Percentiles rank a stretch among this genome's conserved stretches.
phyloP scores from a whole-genome alignment of 2,888 invertebrate genomes.

The Dione juno region DNA sequence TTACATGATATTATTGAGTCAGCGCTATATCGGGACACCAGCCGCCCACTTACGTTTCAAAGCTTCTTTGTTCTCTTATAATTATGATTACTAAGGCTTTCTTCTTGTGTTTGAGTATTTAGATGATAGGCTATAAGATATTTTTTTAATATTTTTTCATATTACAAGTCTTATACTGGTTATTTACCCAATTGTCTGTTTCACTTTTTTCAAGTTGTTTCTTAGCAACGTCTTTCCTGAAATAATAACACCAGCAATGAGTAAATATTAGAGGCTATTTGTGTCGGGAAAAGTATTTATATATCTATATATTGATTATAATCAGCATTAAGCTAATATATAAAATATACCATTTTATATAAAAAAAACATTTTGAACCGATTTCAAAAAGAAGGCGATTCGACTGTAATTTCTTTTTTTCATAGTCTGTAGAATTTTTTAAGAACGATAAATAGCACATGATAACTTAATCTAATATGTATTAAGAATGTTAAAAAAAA shows the following conservation, averaged over 20 bases:
- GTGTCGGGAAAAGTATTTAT: no score
- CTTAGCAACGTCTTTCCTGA: slow-evolving; percentile 8
- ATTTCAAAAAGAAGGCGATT: no score
- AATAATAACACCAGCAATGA: not conserved
- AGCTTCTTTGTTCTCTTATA: slow-evolving; percentile 51
- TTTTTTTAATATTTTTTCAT: no score
- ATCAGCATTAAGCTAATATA: no score
- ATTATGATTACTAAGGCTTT: slow-evolving; percentile 29
- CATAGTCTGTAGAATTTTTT: no score
- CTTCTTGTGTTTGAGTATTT: slow-evolving; percentile 3
- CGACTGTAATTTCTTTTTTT: no score
- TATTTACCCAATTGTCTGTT: no score
- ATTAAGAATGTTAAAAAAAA: not conserved
- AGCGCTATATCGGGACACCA: slow-evolving; percentile 61
- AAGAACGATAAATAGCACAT: no score
- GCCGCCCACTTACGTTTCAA: slow-evolving; percentile 46
- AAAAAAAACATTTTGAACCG: no score
- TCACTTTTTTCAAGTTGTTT: not conserved
- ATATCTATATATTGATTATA: no score
- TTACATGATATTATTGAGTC: slow-evolving; percentile 55
- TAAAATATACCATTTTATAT: no score
- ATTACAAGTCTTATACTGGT: no score
- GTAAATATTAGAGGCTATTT: not conserved
- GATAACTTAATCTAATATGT: not conserved
- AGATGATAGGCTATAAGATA: not conserved